A percentile compares a stretch with the other conserved stretches of the same genome.
These are phyloP conservation scores for Rhabdomys pumilio DNA, from an alignment of 2,797 vertebrate genomes.

Conservation along the genomic window DNA sequence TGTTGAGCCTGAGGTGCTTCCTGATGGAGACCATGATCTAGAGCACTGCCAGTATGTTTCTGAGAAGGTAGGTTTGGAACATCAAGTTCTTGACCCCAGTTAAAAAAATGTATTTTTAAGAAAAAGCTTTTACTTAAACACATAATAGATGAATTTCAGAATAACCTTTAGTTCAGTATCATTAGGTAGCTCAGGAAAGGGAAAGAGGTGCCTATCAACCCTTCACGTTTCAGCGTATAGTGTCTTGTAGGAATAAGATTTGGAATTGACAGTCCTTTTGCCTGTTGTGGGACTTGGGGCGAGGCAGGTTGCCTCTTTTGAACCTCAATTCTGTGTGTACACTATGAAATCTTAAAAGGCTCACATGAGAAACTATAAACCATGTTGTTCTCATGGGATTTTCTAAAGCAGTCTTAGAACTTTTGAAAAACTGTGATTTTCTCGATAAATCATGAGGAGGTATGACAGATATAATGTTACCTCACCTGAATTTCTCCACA, in stretches of 20 bases:
- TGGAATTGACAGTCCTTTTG: not conserved
- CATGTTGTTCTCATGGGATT: slow-evolving; percentile 29
- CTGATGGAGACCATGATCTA: slow-evolving; percentile 96
- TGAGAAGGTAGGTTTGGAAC: slow-evolving; percentile 92
- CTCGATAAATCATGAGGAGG: not conserved
- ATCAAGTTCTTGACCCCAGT: not conserved
- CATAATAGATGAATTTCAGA: not conserved
- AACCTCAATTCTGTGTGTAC: slow-evolving; percentile 9
- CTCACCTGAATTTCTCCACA: not conserved
- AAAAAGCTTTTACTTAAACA: not conserved
- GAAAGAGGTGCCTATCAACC: not conserved
- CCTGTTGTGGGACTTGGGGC: not conserved
- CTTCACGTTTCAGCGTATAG: not conserved
- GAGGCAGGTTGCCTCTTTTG: slow-evolving; percentile 20
- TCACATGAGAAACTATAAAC: slow-evolving; percentile 50
- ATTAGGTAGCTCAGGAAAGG: not conserved
- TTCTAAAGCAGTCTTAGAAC: slow-evolving; percentile 47
- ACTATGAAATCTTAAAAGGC: slow-evolving; percentile 10
- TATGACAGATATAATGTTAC: not conserved
- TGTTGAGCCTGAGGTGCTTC: slow-evolving; percentile 97
- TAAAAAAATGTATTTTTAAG: slow-evolving; percentile 37
- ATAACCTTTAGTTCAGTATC: not conserved
- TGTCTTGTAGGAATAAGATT: not conserved
- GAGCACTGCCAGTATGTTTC: slow-evolving; percentile 96
- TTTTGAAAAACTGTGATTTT: slow-evolving; percentile 6